Evolutionary conservation across 2,113 vertebrate genomes (phyloP).

Genomic region (Myodes glareolus): DNA sequence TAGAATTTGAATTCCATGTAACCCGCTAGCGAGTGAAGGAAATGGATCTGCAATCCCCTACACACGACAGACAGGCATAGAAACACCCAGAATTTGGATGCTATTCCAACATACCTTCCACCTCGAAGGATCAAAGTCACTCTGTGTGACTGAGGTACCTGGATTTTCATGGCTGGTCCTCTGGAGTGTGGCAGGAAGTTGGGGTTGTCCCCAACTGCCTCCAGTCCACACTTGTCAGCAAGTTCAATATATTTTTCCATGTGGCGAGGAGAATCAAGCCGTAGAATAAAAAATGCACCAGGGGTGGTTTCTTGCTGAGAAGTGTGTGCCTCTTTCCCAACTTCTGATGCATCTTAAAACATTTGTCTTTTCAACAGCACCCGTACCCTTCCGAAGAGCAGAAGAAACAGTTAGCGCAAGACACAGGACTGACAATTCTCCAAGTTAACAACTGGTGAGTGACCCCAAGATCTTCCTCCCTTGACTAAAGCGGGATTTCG

Average conservation of each 20-base stretch:
- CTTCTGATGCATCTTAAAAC: constrained; percentile 88
- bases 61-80: neutral
- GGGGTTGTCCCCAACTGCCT: neutral
- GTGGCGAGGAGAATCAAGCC: constrained; percentile 69
- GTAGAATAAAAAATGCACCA: constrained; percentile 76
- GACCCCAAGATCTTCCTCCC: constrained; percentile 86
- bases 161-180: neutral
- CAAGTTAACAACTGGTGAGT: constrained; percentile 99
- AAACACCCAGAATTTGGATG: neutral
- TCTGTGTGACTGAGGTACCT: neutral
- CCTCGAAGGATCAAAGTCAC: neutral
- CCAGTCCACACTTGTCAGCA: neutral
- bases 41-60: neutral
- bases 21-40: neutral
- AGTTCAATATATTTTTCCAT: neutral
- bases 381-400: constrained; percentile 99
- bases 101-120: neutral
- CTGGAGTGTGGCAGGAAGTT: neutral
- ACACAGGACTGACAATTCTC: constrained; percentile 99
- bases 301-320: constrained; percentile 83
- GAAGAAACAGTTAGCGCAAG: constrained; percentile 99
- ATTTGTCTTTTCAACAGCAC: constrained; percentile 92
- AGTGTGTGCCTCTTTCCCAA: constrained; percentile 82
- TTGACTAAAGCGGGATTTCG: constrained; percentile 82
- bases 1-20: neutral